Evolutionary conservation across 2,113 vertebrate species (phyloP), one percentile per base, ranked within the genome.

Genomic region (Phalacrocorax pelagicus): DNA sequence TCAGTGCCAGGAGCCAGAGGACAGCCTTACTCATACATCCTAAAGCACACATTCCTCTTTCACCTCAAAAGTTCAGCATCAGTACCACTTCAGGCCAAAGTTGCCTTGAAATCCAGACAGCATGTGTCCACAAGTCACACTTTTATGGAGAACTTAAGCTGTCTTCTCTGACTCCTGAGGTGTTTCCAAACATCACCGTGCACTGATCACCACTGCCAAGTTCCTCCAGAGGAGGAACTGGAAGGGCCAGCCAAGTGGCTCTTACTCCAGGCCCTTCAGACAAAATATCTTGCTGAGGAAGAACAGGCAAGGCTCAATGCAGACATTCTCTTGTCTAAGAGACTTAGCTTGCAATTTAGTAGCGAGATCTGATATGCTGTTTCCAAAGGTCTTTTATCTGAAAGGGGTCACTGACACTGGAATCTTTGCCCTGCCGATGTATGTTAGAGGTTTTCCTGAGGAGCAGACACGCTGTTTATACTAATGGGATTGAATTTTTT

Each of bases 121-220:
- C 0, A 1, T 3, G 8, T 10, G 29, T 54, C 58, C 65, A 46
- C 13, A 4, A 3, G 26, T 15, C 14, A 11, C 69, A 26, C 24
- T 57, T 42, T 9, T 17, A 38, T 32, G 36, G 34, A 51, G 16
- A 23, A 32, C 30, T 36, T 18, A 17, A 84, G 16, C 21, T 67
- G 6, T 62, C 26, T 26, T 44, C 21, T 17, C 61, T 27, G 38
- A 27, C 30, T 38, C 20, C 10, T 0, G 2, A 63, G 67, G 27
- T 44, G 36, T 70, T 81, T 71, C 62, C 57, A 84, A 65, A 27
- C 27, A 55, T 29, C 32, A 11, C 26, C 1, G 2, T 17, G 44
- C 23, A 21, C 6, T 40, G 27, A 42, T 9, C 42, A 65, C 40
- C 12, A 2, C 44, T 71, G n/a, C 30, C 61, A 59, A 16, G 23